Evolutionary conservation across 2,888 invertebrate genomes (phyloP), one percentile per base, ranked within the genome.

Genomic region (Caenorhabditis plicata): DNA sequence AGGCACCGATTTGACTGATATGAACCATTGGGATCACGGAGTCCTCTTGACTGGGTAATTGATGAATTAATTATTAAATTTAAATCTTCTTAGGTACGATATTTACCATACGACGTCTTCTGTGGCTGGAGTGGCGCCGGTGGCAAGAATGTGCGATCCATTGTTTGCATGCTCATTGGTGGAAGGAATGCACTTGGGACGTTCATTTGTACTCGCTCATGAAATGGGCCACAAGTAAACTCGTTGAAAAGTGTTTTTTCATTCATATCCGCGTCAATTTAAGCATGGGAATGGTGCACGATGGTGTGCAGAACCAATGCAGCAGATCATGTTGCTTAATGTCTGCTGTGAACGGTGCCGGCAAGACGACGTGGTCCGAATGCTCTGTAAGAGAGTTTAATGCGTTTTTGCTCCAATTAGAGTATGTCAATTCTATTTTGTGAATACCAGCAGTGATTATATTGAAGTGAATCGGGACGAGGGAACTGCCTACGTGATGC

Each of bases 281-380:
- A 22, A 81, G 81, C 49, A 76, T 81, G 73, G 81, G 81, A 43
- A 81, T 81, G 81, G 79, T 81, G 1, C 81, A 81, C 62, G 81
- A 81, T 43, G 81, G 81, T 22, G 80, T 79, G 23, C 79, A 80
- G 54, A 80, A 80, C 54, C 74, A 74, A 32, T 81, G 80, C 54
- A 64, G 69, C 29, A 52, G 73, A 7, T 69, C 72, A 5, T 78
- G 80, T 40, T 81, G 77, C 60, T 57, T 80, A 19, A 80, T 80
- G 80, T 79, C 78, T 5, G 77, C 80, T 0, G 78, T 80, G n/a
- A 79, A 80, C 44, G 80, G 80, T 32, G 80, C 80, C 22, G 80
- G 80, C 9, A 80, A 80, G 56, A 81, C 80, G 4, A 79, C 78
- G 2, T 80, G 80, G 80, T 74, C 74, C 9, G 66, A 71, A 23